Evolutionary conservation across 2,113 vertebrate species (phyloP), one percentile per base, ranked within the genome.

Genomic region (Bostrychus sinensis): DNA sequence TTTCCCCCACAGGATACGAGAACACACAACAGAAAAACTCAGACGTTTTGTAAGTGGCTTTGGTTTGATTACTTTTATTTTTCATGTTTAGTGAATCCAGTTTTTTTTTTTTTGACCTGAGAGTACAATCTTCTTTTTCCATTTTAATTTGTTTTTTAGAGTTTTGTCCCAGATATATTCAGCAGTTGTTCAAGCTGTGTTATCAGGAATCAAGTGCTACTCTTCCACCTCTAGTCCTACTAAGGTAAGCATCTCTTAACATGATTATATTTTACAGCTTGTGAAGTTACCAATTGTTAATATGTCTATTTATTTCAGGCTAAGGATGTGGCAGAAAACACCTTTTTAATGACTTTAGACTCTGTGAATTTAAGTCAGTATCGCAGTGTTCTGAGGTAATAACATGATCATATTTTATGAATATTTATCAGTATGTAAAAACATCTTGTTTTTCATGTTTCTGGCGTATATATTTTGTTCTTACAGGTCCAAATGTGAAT

Each of bases 161-260:
- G 86, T 96, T 59, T 86, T 98, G 84, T 96, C 95, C 26, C 94
- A 95, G 89, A 92, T 99, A 56, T 99, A 98, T 88, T 91, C 93
- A 70, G 95, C 95, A 84, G 91, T 91, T 66, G 88, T 96, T 81
- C 92, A 96, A 81, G 94, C 94, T 62, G 96, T 98, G 67, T 90
- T 98, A 74, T 92, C 94, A 68, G 95, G 92, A 84, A 98, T 98
- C 84, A 94, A 94, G 86, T 93, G 94, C 85, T 99, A 92, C 85
- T 93, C 94, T 75, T 92, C 91, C 81, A 94, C 92, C 80, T 93
- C 90, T 80, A 94, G 88, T 71, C 73, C 91, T 73, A 86, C 88
- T 75, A 96, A 96, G 93, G 97, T 97, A 90, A 86, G 3, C 19
- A 14, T 17, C 23, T 32, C 30, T 28, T 51, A 51, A 28, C 22